phyloP scores from a whole-genome alignment of 92 coral and sea anemone species.

The Zoanthus sociatus region DNA sequence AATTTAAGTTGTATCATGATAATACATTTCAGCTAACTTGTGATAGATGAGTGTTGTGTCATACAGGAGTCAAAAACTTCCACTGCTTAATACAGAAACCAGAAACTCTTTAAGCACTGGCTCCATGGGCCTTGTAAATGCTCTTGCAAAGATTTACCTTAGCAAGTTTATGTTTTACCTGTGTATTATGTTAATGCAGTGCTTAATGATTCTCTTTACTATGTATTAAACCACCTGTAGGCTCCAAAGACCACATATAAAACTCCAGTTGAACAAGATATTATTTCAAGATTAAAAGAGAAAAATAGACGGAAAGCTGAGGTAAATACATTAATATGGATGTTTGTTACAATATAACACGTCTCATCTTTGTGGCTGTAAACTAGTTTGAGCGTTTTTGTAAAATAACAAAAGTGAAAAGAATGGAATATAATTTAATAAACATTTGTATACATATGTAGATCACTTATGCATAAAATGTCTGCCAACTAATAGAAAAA shows the following conservation, averaged over 20 bases:
- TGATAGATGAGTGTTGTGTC: background rate
- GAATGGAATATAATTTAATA: too few species aligned
- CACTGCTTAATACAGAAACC: too few species aligned
- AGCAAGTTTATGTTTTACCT: background rate
- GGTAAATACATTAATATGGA: constrained; percentile 50
- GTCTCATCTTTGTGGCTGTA: background rate
- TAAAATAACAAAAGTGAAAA: background rate
- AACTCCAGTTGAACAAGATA: constrained; percentile 84
- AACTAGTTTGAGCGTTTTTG: background rate
- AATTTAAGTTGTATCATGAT: background rate
- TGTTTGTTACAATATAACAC: background rate
- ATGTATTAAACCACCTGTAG: constrained; percentile 32
- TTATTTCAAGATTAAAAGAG: constrained; percentile 74
- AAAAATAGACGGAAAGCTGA: constrained; percentile 91
- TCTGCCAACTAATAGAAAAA: too few species aligned
- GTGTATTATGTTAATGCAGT: background rate
- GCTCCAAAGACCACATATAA: constrained; percentile 94
- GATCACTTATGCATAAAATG: too few species aligned
- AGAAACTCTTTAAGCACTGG: too few species aligned
- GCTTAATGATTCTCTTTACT: too few species aligned
- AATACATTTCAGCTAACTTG: background rate
- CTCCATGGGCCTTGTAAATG: too few species aligned
- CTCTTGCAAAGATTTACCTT: too few species aligned
- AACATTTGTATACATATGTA: too few species aligned
- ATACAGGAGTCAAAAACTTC: too few species aligned